Percentiles rank a stretch among this genome's conserved stretches.
phyloP scores from a whole-genome alignment of 2,797 vertebrate species.

The Poecile montanus region DNA sequence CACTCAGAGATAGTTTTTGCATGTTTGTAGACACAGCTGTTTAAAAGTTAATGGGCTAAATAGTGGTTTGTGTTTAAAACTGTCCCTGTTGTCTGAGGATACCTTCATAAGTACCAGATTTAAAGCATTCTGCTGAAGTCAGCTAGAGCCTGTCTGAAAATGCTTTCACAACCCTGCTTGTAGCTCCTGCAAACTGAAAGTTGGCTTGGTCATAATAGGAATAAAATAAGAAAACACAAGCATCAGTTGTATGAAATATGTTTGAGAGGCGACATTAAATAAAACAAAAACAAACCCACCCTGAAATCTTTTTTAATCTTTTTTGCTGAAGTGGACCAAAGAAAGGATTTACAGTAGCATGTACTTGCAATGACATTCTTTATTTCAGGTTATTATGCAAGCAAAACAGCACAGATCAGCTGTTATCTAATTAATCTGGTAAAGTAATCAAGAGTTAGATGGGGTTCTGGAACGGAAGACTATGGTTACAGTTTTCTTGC shows the following conservation, averaged over 20 bases:
- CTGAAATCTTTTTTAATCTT: not conserved
- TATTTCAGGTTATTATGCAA: slow-evolving; percentile 29
- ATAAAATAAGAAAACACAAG: not conserved
- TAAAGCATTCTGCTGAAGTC: not conserved
- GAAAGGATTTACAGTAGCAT: not conserved
- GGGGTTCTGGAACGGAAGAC: not conserved
- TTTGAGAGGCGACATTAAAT: not conserved
- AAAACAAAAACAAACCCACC: not conserved
- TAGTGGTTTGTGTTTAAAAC: not conserved
- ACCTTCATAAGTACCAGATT: not conserved
- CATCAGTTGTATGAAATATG: not conserved
- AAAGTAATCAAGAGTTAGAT: not conserved
- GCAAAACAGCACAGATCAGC: not conserved
- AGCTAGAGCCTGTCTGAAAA: not conserved
- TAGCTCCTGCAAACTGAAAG: not conserved
- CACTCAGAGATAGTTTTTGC: not conserved
- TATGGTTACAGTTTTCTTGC: not conserved
- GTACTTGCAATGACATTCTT: not conserved
- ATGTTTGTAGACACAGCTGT: not conserved
- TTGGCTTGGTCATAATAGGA: not conserved
- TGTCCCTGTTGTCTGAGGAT: not conserved
- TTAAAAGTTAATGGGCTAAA: not conserved
- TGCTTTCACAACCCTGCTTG: not conserved
- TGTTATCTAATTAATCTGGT: not conserved
- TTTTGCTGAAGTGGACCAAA: not conserved